These are phyloP conservation scores for Rhinogobio ventralis DNA, from an alignment of 2,797 vertebrate species.

Conservation along the genomic window DNA sequence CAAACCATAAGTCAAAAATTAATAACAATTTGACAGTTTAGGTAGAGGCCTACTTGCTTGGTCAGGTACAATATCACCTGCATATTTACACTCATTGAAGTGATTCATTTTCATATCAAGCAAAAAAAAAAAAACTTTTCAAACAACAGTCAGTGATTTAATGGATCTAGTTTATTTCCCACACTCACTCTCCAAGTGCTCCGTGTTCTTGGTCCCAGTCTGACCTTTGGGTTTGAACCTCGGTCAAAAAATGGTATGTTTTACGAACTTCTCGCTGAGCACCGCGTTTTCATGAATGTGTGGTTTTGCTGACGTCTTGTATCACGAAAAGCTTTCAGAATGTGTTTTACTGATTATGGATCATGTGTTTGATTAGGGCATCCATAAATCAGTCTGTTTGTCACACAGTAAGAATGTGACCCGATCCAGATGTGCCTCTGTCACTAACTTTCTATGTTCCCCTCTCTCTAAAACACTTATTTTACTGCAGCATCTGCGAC, in stretches of 20 bases:
- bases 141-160: background rate
- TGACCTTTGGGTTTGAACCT: constrained; percentile 56
- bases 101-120: background rate
- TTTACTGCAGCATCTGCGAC: constrained; percentile 56
- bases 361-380: constrained; percentile 55
- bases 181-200: constrained; percentile 12
- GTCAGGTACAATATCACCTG: constrained; percentile 6
- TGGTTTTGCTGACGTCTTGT: constrained; percentile 53
- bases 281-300: constrained; percentile 20
- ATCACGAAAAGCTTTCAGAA: constrained; percentile 50
- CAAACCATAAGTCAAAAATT: background rate
- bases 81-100: background rate
- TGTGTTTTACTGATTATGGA: constrained; percentile 41
- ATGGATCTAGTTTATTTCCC: constrained; percentile 19
- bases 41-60: background rate
- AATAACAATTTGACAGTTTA: background rate
- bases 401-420: constrained; percentile 56
- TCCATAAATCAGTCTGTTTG: constrained; percentile 57
- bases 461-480: constrained; percentile 42
- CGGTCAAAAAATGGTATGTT: constrained; percentile 28
- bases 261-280: constrained; percentile 18
- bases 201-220: constrained; percentile 14
- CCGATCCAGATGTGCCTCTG: constrained; percentile 62
- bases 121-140: background rate
- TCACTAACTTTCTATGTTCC: constrained; percentile 38